Percentiles rank a stretch among this genome's conserved stretches.
Evolutionary conservation across 2,797 vertebrate genomes (phyloP).

Genomic region (Sternarchorhynchus goeldii): DNA sequence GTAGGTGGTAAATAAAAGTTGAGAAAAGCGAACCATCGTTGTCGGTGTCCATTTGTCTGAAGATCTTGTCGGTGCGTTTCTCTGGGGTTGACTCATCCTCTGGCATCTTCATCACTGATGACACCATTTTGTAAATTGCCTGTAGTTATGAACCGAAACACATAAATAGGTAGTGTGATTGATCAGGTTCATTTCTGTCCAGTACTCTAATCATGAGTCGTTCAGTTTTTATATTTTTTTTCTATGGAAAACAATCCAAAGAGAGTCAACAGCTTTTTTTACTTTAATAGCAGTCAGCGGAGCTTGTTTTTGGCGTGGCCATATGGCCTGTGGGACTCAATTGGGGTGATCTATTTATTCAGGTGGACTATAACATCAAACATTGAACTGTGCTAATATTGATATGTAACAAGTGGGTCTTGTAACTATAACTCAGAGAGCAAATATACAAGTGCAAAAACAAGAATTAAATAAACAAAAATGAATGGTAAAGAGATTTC

Average conservation of each 20-base stretch:
- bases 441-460: constrained; percentile 65
- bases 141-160: constrained; percentile 54
- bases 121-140: constrained; percentile 99
- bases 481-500: neutral
- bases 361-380: constrained; percentile 68
- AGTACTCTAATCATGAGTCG: neutral
- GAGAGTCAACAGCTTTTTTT: constrained; percentile 34
- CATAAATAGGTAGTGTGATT: neutral
- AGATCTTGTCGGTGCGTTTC: constrained; percentile 98
- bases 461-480: constrained; percentile 30
- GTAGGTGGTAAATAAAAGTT: neutral
- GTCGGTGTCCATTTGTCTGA: constrained; percentile 97
- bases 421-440: constrained; percentile 64
- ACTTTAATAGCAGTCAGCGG: constrained; percentile 10
- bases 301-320: constrained; percentile 47
- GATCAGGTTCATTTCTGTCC: neutral
- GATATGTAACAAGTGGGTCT: constrained; percentile 66
- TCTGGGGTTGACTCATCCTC: constrained; percentile 97
- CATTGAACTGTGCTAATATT: constrained; percentile 70
- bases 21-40: constrained; percentile 83
- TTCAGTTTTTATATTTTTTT: neutral
- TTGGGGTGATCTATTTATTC: constrained; percentile 54
- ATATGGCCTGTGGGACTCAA: constrained; percentile 49
- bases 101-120: constrained; percentile 99
- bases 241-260: neutral